Evolutionary conservation across 2,113 vertebrate genomes (phyloP), one percentile per base, ranked within the genome.

Genomic region (Pleuronectes platessa): DNA sequence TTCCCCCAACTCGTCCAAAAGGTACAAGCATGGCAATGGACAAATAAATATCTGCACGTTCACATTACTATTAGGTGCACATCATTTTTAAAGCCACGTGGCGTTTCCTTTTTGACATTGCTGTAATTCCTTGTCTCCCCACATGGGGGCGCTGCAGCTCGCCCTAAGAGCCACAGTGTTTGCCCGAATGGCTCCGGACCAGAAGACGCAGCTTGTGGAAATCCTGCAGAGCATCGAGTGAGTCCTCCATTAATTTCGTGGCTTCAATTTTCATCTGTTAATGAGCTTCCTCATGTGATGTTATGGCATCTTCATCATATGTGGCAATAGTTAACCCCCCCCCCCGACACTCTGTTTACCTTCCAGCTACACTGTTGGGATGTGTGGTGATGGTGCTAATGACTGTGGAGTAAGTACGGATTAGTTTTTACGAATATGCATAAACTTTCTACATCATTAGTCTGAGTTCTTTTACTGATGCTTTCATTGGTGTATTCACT

Each of bases 311-410:
- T 20, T 67, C 18, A 1, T 45, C 51, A 53, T 9, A n/a, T 53
- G 10, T 24, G 12, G 13, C 51, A 26, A n/a, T 11, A 54, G 7
- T 47, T 9, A 18, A 56, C 4, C 78, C 9, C n/a, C 1, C 26
- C 26, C 26, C 26, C 26, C 0, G 0, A 3, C 0, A 12, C 21
- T 75, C 0, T 80, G 9, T 76, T 91, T 89, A 5, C 17, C 85
- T 89, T 89, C 5, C 88, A 99, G 98, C 89, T 99, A 99, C 91
- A 97, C 94, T 65, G 98, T 99, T 68, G 98, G 98, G 61, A 99
- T 99, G 98, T 99, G 98, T 81, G 98, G 98, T 37, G 98, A 99
- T 67, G 98, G 98, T 37, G 98, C 97, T 18, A 99, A 99, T 77
- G 98, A 99, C 90, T 99, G 98, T 93, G 98, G 98, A 3, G 98